Evolutionary conservation across 2,888 invertebrate genomes (phyloP), one percentile per base, ranked within the genome.

Genomic region (Imbricaverruca yamaguchii): DNA sequence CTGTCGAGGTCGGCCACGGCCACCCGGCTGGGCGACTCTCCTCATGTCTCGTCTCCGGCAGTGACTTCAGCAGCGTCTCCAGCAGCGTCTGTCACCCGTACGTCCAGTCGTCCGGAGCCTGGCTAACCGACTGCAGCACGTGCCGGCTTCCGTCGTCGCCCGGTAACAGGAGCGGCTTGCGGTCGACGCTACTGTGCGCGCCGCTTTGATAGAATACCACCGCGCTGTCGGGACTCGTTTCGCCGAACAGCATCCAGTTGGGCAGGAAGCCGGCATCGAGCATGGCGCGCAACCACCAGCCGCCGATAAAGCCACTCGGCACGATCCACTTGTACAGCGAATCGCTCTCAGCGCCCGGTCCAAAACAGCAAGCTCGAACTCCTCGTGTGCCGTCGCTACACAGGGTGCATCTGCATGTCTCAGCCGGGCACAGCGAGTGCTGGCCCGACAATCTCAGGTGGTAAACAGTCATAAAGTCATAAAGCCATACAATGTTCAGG

Each of bases 121-220:
- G 85, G 10, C 84, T 83, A 55, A 81, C 80, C 1, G 86, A 86
- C 69, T 83, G 82, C 81, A 86, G 81, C 80, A 86, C 83, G 83
- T 86, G 86, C 83, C 85, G 84, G 9, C 83, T 81, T 2, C 85
- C 85, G 82, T 86, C 86, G 83, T 86, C 86, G 21, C 86, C 86
- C 69, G 85, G 85, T n/a, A 86, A 80, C n/a, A 85, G 80, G 59
- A 86, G 85, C 0, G 85, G 85, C 81, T 86, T 86, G 78, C 18
- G 15, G 55, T 55, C 74, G 74, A 55, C 53, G 53, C 15, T 21
- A 11, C 74, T 53, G 7, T 2, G 23, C 3, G 83, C 85, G 55
- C 82, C 82, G 69, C 82, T 83, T 59, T 85, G 85, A 81, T 85
- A 85, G 83, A 85, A 86, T 56, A 84, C 82, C 81, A 84, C 84